These are phyloP conservation scores for Hestina assimilis DNA, from an alignment of 1,140 invertebrate genomes.

Conservation along the genomic window DNA sequence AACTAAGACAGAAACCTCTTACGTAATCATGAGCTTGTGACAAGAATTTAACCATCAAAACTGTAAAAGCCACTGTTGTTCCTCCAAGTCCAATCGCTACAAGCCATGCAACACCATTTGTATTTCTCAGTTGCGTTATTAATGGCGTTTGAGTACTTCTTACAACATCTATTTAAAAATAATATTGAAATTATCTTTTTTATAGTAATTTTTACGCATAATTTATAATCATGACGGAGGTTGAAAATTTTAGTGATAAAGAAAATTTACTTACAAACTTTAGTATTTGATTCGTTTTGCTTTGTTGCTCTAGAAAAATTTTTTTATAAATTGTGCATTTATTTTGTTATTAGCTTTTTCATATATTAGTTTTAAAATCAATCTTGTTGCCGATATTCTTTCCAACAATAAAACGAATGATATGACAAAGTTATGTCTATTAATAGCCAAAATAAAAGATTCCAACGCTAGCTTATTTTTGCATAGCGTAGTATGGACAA, in stretches of 20 bases:
- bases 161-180: neutral
- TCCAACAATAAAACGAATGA: no score
- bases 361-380: no score
- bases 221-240: no score
- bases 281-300: neutral
- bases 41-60: constrained; percentile 13
- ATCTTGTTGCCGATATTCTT: no score
- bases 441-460: no score
- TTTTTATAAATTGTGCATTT: no score
- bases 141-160: neutral
- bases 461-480: no score
- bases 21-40: neutral
- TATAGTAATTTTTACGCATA: neutral
- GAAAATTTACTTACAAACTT: neutral
- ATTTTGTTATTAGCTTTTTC: no score
- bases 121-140: neutral
- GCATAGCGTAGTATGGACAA: no score
- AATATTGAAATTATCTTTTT: neutral
- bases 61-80: constrained; percentile 3
- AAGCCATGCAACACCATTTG: constrained; percentile 7
- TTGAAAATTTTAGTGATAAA: no score
- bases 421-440: no score
- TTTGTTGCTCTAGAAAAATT: neutral
- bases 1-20: no score
- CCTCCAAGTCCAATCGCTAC: constrained; percentile 9